phyloP scores from a whole-genome alignment of 2,888 invertebrate species.

The Orthosia cruda region DNA sequence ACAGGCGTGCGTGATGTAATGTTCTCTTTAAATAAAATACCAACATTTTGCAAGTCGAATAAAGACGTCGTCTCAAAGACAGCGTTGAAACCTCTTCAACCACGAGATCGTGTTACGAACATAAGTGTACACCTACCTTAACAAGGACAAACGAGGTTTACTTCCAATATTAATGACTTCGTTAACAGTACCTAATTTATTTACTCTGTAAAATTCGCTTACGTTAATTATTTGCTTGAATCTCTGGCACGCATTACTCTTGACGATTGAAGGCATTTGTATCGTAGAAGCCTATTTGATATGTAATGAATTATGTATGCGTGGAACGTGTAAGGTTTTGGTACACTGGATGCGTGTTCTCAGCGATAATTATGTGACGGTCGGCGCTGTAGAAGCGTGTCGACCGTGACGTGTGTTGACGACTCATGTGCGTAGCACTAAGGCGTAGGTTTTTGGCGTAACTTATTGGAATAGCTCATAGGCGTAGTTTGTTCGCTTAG shows the following conservation, averaged over 20 bases:
- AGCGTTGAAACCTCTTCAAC: conserved; percentile 16
- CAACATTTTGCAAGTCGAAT: conserved; percentile 35
- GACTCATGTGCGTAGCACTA: neutral
- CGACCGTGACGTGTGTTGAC: neutral
- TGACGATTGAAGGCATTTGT: conserved; percentile 58
- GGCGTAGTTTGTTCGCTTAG: neutral
- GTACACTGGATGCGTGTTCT: neutral
- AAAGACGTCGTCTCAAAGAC: conserved; percentile 21
- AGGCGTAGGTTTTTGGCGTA: neutral
- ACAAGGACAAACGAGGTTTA: conserved; percentile 55
- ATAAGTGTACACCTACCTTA: conserved; percentile 30
- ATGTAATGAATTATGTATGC: conserved; percentile 58
- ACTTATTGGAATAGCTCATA: neutral
- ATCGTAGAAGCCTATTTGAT: conserved; percentile 49
- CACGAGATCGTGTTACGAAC: conserved; percentile 34
- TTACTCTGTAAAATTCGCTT: conserved; percentile 64
- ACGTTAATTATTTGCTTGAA: conserved; percentile 61
- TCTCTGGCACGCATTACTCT: conserved; percentile 55
- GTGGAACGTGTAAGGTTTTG: neutral
- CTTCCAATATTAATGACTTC: conserved; percentile 65
- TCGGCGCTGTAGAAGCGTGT: neutral
- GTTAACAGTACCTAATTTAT: conserved; percentile 64
- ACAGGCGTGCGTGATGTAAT: neutral
- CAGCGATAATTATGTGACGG: neutral
- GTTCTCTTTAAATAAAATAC: neutral